A percentile compares a stretch with the other conserved stretches of the same genome.
These are phyloP conservation scores for Agrenia bidenticulata DNA, from an alignment of 2,888 invertebrate genomes.

Conservation along the genomic window DNA sequence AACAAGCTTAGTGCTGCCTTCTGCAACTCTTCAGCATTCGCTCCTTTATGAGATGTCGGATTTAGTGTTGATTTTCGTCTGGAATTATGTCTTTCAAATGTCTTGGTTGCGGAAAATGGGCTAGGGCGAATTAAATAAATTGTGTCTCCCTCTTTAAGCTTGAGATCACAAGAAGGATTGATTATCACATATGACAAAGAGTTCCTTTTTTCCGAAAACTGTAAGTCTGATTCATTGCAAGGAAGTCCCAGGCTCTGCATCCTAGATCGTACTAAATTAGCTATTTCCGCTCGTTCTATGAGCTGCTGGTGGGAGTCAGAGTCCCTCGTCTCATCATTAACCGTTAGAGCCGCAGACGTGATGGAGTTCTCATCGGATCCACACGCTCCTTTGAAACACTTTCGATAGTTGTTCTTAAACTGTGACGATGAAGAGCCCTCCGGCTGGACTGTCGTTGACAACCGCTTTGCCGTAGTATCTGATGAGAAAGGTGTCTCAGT, in stretches of 20 bases:
- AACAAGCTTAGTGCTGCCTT: slow-evolving; percentile 46
- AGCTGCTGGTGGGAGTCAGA: slow-evolving; percentile 81
- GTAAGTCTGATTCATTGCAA: slow-evolving; percentile 73
- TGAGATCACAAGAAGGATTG: slow-evolving; percentile 95
- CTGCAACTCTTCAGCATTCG: slow-evolving; percentile 47
- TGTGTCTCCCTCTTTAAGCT: slow-evolving; percentile 92
- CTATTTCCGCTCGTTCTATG: slow-evolving; percentile 86
- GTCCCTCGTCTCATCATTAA: slow-evolving; percentile 68
- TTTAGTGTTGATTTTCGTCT: slow-evolving; percentile 64
- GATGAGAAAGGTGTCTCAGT: slow-evolving; percentile 42
- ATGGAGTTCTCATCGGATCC: slow-evolving; percentile 48
- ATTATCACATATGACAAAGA: slow-evolving; percentile 96
- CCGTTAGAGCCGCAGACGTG: slow-evolving; percentile 49
- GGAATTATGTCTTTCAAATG: slow-evolving; percentile 88
- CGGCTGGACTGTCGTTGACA: slow-evolving; percentile 32
- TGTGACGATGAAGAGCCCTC: slow-evolving; percentile 26
- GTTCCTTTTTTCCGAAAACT: slow-evolving; percentile 85
- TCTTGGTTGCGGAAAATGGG: slow-evolving; percentile 91
- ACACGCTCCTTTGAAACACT: slow-evolving; percentile 50
- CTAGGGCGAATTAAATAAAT: slow-evolving; percentile 84
- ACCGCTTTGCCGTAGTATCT: slow-evolving; percentile 38
- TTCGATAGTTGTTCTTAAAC: slow-evolving; percentile 29
- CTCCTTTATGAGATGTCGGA: slow-evolving; percentile 23
- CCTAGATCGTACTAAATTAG: slow-evolving; percentile 86
- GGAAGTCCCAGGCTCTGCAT: slow-evolving; percentile 93